Percentiles rank a stretch among this genome's conserved stretches.
phyloP scores from a whole-genome alignment of 1,140 invertebrate genomes.

The Chionoecetes opilio region DNA sequence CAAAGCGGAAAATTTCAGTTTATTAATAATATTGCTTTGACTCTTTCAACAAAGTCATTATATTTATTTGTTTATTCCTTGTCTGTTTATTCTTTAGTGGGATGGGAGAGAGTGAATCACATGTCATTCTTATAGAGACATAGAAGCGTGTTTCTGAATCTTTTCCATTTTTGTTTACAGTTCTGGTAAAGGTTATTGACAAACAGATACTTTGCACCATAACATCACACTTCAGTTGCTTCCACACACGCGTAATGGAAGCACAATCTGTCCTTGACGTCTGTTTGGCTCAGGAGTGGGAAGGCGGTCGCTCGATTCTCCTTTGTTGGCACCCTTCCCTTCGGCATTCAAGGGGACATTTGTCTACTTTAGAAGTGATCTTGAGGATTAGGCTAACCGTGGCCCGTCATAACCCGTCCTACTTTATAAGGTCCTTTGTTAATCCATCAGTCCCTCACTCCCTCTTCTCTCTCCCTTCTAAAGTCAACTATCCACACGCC shows the following conservation, averaged over 20 bases:
- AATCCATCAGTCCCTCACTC: conserved; percentile 38
- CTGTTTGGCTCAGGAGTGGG: neutral
- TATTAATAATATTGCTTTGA: neutral
- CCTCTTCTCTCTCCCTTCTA: neutral
- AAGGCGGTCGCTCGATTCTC: conserved; percentile 11
- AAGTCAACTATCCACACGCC: neutral
- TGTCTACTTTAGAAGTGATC: conserved; percentile 46
- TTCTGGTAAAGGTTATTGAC: too few species aligned
- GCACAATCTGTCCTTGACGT: neutral
- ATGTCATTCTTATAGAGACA: too few species aligned
- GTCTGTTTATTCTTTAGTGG: neutral
- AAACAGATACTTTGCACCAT: neutral
- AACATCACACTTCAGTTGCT: neutral
- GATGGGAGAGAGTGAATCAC: too few species aligned
- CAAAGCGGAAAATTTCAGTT: neutral
- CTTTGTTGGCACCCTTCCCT: conserved; percentile 20
- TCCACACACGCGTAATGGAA: neutral
- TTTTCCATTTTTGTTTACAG: neutral
- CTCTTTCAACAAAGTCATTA: neutral
- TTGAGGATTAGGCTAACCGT: conserved; percentile 21
- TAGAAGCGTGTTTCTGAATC: neutral
- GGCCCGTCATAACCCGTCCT: conserved; percentile 60
- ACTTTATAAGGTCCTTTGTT: conserved; percentile 58
- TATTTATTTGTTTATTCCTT: neutral
- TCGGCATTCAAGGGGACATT: neutral